Conservation (phyloP, 30 jellyfish, hydroid and myxozoan genomes). For the Nemopilema nomurai region DNA sequence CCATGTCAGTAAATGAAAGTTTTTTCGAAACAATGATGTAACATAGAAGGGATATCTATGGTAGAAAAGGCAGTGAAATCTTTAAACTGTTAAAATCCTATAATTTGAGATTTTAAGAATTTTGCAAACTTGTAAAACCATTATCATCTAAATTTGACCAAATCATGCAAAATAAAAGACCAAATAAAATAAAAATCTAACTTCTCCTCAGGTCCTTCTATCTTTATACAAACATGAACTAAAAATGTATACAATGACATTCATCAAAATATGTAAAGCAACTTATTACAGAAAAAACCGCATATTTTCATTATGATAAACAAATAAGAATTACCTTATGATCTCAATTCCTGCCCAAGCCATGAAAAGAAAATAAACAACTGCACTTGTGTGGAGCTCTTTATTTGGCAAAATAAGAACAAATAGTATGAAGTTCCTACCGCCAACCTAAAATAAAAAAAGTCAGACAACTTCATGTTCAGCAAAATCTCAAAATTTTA, state of each 20-base stretch:
- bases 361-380: constrained; percentile 58
- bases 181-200: too few species aligned
- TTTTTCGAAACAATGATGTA: constrained; percentile 47
- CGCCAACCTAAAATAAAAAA: constrained; percentile 78
- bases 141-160: too few species aligned
- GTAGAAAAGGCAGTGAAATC: neutral
- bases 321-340: constrained; percentile 57
- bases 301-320: neutral
- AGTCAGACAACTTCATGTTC: neutral
- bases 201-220: too few species aligned
- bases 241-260: too few species aligned
- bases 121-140: too few species aligned
- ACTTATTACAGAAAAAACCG: neutral
- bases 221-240: too few species aligned
- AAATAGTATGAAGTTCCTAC: constrained; percentile 81
- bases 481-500: too few species aligned
- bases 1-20: constrained; percentile 54
- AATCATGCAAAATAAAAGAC: too few species aligned
- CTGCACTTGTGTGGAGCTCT: constrained; percentile 65
- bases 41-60: constrained; percentile 92
- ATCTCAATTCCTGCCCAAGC: constrained; percentile 89
- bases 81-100: too few species aligned
- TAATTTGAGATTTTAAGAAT: too few species aligned
- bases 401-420: constrained; percentile 76
- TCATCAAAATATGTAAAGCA: too few species aligned